Conservation (phyloP, 2,113 vertebrate genomes). For the Lathamus discolor region DNA sequence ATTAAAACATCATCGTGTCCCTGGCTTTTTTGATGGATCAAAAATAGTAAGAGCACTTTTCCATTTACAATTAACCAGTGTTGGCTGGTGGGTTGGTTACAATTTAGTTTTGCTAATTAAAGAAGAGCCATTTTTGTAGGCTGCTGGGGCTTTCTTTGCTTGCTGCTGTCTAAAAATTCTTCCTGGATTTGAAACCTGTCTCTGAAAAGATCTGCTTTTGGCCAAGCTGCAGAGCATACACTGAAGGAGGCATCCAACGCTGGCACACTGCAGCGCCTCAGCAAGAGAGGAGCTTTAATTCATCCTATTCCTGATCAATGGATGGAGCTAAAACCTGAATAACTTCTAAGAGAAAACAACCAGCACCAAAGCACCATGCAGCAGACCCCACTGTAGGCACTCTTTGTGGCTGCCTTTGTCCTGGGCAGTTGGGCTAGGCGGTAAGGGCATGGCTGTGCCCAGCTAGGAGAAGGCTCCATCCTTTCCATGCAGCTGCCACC, state of each 20-base stretch:
- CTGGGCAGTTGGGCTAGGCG: background rate
- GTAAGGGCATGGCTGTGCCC: background rate
- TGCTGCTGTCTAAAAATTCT: background rate
- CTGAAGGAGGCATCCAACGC: background rate
- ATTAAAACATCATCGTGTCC: background rate
- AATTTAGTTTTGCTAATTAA: slow-evolving; percentile 18
- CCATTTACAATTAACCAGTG: background rate
- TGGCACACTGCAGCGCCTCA: background rate
- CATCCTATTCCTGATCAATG: background rate
- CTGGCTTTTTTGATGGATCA: background rate
- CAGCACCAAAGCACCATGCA: background rate
- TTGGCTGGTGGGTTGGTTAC: background rate
- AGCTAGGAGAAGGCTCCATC: background rate
- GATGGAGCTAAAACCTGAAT: background rate
- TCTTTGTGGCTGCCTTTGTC: background rate
- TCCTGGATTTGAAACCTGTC: background rate
- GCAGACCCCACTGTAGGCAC: background rate
- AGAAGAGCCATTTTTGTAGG: background rate
- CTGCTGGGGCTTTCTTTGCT: background rate
- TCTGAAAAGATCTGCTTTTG: background rate
- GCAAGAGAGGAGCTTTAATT: background rate
- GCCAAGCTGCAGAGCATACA: background rate
- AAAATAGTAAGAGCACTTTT: slow-evolving; percentile 23
- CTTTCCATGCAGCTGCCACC: background rate
- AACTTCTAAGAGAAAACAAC: background rate